A percentile compares a stretch with the other conserved stretches of the same genome.
These are phyloP conservation scores for Sorex maritimensis DNA, from an alignment of 2,797 vertebrate species.

Conservation along the genomic window DNA sequence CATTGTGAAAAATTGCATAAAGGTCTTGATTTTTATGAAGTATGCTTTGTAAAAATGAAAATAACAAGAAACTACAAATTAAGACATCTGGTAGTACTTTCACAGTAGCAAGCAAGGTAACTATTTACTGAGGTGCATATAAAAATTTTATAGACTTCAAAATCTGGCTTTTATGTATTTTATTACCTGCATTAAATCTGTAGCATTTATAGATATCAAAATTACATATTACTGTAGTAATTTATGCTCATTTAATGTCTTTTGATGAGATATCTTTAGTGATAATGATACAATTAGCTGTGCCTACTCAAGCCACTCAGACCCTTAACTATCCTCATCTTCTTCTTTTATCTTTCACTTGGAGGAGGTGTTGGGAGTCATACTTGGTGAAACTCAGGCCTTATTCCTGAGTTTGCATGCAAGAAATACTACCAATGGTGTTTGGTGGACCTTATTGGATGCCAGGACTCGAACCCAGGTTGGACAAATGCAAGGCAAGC, in stretches of 20 bases:
- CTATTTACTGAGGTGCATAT: background rate
- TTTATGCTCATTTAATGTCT: background rate
- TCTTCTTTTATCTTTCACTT: too few species aligned
- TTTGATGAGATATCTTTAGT: background rate
- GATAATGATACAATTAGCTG: background rate
- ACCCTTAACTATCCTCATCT: too few species aligned
- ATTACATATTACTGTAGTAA: background rate
- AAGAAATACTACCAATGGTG: too few species aligned
- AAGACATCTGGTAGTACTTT: background rate
- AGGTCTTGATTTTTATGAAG: background rate
- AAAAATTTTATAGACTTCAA: background rate
- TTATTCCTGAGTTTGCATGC: too few species aligned
- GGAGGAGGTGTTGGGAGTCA: too few species aligned
- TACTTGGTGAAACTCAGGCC: too few species aligned
- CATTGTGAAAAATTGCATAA: background rate
- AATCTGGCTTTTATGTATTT: background rate
- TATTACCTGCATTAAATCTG: background rate
- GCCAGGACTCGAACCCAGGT: too few species aligned
- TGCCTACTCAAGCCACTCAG: background rate
- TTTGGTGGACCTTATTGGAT: too few species aligned
- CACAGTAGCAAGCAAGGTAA: background rate
- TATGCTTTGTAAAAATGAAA: background rate
- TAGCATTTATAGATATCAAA: background rate
- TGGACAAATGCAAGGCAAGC: too few species aligned
- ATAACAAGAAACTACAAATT: background rate